Evolutionary conservation across 2,113 vertebrate species (phyloP), one percentile per base, ranked within the genome.

Genomic region (Siniperca knerii): DNA sequence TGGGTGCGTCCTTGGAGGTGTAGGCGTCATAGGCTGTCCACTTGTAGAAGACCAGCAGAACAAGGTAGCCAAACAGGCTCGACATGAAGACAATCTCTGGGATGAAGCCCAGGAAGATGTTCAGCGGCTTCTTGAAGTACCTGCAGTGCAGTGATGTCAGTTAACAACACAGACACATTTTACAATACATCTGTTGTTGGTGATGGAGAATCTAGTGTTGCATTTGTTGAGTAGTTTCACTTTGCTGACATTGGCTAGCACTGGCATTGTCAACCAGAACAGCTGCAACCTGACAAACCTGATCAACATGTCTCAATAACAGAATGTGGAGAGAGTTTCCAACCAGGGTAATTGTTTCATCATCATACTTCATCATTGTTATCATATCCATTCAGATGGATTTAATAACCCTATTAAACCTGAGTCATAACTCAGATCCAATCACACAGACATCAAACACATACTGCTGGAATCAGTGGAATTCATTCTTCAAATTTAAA

Each of bases 61-160:
- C 96, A 8, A 99, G 96, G 92, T 99, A 99, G 72, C 98, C 98
- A 72, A 99, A 99, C 62, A 99, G 92, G 7, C 96, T 96, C 0
- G 94, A 80, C 97, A 99, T 98, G 93, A 99, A 99, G 91, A 99
- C 97, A 0, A 99, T 96, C 93, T 99, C 98, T 12, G 98, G 98
- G 79, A 99, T 98, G 92, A 99, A 99, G 42, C 97, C 96, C 81
- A 99, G 94, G 93, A 98, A 98, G 87, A 99, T 98, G 94, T 99
- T 99, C 84, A 99, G 92, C 1, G 98, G 97, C 89, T 99, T 99
- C 96, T 97, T 99, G 92, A 99, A 99, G 92, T 99, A 99, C 87
- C 98, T 99, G 88, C 4, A 52, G 71, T 15, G 82, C 29, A 90
- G 67, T 2, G 2, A 89, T 25, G 10, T 70, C 23, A 54, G 23